Conservation (phyloP, 37 sponge, comb jelly and placozoan species). For the Amphimedon queenslandica region DNA sequence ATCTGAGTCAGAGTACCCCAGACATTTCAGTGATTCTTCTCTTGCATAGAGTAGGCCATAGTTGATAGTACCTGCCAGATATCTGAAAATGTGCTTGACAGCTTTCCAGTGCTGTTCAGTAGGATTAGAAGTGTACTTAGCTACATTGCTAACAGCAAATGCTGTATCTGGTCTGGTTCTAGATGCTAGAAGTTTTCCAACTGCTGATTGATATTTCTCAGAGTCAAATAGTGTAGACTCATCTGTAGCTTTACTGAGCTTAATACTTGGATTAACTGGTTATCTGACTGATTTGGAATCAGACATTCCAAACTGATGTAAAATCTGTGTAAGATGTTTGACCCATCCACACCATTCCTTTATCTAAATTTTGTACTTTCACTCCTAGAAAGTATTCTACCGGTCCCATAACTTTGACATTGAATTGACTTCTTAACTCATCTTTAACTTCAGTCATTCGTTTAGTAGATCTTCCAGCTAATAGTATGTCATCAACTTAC, state of each 20-base stretch:
- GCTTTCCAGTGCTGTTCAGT: no score
- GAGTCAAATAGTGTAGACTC: neutral
- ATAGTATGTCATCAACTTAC: slow-evolving; percentile 52
- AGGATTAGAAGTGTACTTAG: no score
- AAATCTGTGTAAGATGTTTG: slow-evolving; percentile 51
- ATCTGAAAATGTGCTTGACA: no score
- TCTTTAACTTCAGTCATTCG: slow-evolving; percentile 18
- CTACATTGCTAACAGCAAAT: no score
- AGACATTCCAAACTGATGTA: slow-evolving; percentile 45
- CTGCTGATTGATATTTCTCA: no score
- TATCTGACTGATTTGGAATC: slow-evolving; percentile 25
- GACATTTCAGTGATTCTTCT: no score
- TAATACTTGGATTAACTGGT: slow-evolving; percentile 13
- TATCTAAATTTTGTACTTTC: slow-evolving; percentile 30
- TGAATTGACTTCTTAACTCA: slow-evolving; percentile 8
- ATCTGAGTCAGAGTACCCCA: no score
- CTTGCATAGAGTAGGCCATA: no score
- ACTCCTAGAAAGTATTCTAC: no score
- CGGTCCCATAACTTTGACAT: slow-evolving; percentile 47
- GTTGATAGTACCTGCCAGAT: no score
- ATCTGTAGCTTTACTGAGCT: slow-evolving; percentile 12
- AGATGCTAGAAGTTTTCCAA: no score
- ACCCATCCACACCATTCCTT: slow-evolving; percentile 61
- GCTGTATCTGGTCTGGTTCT: no score
- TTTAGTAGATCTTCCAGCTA: slow-evolving; percentile 13